Evolutionary conservation across 2,888 invertebrate genomes (phyloP), one percentile per base, ranked within the genome.

Genomic region (Euproctis similis): DNA sequence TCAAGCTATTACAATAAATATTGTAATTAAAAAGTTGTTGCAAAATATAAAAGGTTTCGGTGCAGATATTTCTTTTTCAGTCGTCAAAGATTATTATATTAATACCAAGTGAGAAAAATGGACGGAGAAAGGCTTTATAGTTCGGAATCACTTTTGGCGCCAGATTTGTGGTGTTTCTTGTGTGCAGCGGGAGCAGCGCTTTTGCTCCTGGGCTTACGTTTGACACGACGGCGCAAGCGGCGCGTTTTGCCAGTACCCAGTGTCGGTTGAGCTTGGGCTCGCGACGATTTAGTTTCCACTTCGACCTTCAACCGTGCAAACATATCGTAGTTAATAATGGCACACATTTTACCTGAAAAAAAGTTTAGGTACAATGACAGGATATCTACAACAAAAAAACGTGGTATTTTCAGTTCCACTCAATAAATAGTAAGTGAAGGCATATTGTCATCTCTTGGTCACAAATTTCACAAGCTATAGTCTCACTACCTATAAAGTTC

Each of bases 241-340:
- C 74, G 69, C 34, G 64, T 40, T 39, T 71, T 74, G 30, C 71
- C 63, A 6, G 42, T 38, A 12, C 53, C 44, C 31, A 49, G 60
- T 19, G 56, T 46, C 4, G 65, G 66, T 22, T 65, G 54, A 9
- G 65, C 67, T 30, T 61, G 57, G 8, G 62, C 44, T 25, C 77
- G 58, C 29, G 66, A 42, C 28, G 55, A 40, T 62, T 84, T 86
- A 17, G 73, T 68, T 50, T 84, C 80, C 39, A 76, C 63, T 45
- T 73, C 78, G 34, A 78, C 65, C 59, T 77, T 80, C 20, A 80
- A 53, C 23, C 85, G 76, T 3, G 82, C 73, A 45, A 85, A 82
- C 76, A 78, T 82, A 41, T 85, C 85, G 49, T 84, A 80, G 55
- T 85, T 85, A 4, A 81, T 81, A 39, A 85, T 84, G 3, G 53